Base-by-base conservation (phyloP, 2,888 invertebrate genomes). In the Calliphora vomitoria region DNA sequence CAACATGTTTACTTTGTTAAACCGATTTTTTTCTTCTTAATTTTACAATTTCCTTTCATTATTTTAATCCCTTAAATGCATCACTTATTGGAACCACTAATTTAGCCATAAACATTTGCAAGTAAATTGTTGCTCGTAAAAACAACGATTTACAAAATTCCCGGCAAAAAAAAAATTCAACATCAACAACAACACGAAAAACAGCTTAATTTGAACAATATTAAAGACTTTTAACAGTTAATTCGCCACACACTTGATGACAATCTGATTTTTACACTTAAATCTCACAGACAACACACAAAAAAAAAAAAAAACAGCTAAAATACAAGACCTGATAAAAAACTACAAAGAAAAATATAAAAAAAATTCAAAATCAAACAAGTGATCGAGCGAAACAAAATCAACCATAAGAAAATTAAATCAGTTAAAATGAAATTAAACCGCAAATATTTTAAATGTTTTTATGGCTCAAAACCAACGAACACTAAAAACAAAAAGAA, bases 381-480 rank as follows among this genome's bases (percentile, higher is more conserved):
- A 55, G 35, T 55, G 53, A 66, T 72, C 55, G 35, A 58, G 58
- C 44, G 25, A 2, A 53, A 69, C 72, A 25, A 75, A 81, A 76
- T 50, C 53, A 60, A 64, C 20, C 79, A 74, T 69, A 71, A 80
- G 35, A 80, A 85, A 85, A 55, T 85, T 69, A 75, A 85, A 85
- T 81, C 85, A 81, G 75, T 85, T 85, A 47, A 85, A 75, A 72
- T 64, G 38, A 69, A 76, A 75, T 69, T 69, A 81, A 87, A 80
- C 85, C 85, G 71, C 87, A 87, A 87, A 87, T 85, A 87, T 85
- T 82, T 87, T 87, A 85, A 87, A 87, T 85, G 85, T 25, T 87
- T 87, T 82, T 69, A 79, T 87, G 69, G 78, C 62, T 35, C 20
- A 53, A 81, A 69, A 66, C 8, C 35, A 62, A 4, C 18, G 38